These are phyloP conservation scores for Halcyon chelicuti DNA, from an alignment of 2,797 vertebrate species.

Conservation along the genomic window DNA sequence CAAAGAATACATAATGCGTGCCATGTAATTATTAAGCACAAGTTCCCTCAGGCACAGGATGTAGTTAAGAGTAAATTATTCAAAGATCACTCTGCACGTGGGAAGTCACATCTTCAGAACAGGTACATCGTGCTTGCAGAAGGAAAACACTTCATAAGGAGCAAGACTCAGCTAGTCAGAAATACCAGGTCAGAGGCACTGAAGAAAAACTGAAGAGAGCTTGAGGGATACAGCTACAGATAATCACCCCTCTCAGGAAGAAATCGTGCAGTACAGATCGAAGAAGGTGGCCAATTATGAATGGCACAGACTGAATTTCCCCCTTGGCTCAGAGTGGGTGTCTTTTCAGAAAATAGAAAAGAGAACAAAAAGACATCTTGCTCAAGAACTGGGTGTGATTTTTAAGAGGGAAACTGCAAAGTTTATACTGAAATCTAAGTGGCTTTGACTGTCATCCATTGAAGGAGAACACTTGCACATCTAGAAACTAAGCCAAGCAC, in stretches of 20 bases:
- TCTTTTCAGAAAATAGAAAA: neutral
- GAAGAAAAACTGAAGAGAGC: neutral
- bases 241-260: neutral
- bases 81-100: neutral
- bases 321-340: neutral
- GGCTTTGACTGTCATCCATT: neutral
- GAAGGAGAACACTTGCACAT: neutral
- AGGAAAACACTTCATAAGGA: neutral
- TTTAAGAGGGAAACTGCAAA: neutral
- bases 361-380: neutral
- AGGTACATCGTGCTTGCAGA: neutral
- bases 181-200: neutral
- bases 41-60: neutral
- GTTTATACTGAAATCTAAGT: neutral
- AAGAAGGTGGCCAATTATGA: rapidly evolving
- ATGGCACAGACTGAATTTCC: neutral
- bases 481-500: neutral
- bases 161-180: neutral
- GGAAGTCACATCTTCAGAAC: neutral
- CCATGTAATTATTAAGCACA: neutral
- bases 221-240: neutral
- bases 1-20: neutral
- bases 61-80: neutral
- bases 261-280: neutral
- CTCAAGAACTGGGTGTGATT: neutral